Evolutionary conservation across 2,797 vertebrate genomes (phyloP).

Genomic region (Neosilurus hyrtlii): DNA sequence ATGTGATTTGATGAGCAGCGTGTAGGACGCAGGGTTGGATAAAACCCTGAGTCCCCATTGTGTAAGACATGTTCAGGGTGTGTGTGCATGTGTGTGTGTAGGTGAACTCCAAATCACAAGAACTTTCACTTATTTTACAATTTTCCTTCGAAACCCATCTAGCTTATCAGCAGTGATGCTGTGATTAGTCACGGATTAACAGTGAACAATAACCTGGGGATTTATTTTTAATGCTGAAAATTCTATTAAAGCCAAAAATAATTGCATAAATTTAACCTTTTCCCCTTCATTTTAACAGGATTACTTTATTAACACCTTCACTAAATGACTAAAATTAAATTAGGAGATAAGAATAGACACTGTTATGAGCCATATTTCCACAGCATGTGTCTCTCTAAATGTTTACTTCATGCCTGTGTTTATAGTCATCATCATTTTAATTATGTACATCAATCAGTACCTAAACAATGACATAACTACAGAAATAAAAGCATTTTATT

Average conservation of each 20-base stretch:
- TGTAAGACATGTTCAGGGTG: background rate
- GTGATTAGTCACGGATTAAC: background rate
- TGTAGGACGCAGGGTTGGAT: slow-evolving; percentile 29
- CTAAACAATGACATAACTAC: background rate
- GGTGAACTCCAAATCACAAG: too few relatives aligned
- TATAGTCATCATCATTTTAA: background rate
- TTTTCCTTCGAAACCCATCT: background rate
- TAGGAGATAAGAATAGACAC: background rate
- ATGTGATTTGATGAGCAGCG: slow-evolving; percentile 67
- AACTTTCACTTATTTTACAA: background rate
- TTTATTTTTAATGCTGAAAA: background rate
- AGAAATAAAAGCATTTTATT: background rate
- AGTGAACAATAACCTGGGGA: background rate
- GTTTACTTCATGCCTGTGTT: background rate
- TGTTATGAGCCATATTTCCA: background rate
- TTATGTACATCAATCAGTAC: background rate
- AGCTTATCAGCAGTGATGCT: too few relatives aligned
- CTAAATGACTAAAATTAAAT: background rate
- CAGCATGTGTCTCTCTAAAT: background rate
- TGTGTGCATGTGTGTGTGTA: background rate
- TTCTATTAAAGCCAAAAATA: background rate
- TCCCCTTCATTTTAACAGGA: background rate
- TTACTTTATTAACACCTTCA: slow-evolving; percentile 6
- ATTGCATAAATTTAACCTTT: background rate
- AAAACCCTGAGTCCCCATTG: background rate